Conservation (phyloP, 2,113 vertebrate genomes). For the Psettodes erumei region DNA sequence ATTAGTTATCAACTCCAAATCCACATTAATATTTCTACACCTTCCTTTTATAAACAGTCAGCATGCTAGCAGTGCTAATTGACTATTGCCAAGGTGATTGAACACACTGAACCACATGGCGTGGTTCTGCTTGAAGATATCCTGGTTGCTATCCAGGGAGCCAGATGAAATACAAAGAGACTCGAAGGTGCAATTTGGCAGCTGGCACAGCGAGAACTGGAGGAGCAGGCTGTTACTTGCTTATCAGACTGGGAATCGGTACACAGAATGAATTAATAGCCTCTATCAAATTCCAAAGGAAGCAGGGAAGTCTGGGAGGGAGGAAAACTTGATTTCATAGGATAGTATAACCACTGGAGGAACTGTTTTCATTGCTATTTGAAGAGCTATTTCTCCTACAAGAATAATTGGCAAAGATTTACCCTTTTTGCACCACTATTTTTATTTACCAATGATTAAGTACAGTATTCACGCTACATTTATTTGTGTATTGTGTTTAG, state of each 20-base stretch:
- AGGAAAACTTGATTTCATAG: neutral
- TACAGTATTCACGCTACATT: too few relatives aligned
- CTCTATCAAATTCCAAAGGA: conserved; percentile 37
- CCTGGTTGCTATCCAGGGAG: neutral
- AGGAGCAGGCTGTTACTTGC: conserved; percentile 28
- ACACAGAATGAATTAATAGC: conserved; percentile 22
- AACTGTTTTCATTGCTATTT: neutral
- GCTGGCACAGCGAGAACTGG: neutral
- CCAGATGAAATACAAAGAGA: neutral
- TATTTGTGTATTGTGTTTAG: too few relatives aligned
- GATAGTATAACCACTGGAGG: neutral
- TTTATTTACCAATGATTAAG: too few relatives aligned
- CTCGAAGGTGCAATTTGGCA: neutral
- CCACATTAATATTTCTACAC: neutral
- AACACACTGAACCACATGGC: neutral
- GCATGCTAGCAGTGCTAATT: neutral
- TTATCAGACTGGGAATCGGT: conserved; percentile 27
- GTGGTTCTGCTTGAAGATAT: neutral
- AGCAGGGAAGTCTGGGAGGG: neutral
- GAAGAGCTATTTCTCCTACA: neutral
- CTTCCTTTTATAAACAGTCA: neutral
- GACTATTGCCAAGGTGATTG: neutral
- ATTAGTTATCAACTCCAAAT: too few relatives aligned
- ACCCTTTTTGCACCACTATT: too few relatives aligned
- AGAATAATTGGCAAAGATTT: too few relatives aligned